Conservation (phyloP, 2,888 invertebrate species). For the Pemphredon lugubris region DNA sequence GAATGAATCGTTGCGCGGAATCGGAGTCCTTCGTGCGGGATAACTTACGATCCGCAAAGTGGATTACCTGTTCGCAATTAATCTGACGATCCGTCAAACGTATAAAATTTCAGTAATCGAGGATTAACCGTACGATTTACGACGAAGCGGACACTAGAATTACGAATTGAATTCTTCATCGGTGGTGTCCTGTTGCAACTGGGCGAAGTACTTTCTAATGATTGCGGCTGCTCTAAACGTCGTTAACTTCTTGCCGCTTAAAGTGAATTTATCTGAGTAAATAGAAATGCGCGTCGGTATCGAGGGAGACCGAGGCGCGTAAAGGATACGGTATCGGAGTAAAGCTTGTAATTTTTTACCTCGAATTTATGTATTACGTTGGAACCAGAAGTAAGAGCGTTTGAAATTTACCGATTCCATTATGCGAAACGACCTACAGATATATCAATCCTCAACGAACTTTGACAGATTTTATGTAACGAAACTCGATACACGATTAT, state of each 20-base stretch:
- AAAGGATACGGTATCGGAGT: too few species aligned
- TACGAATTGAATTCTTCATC: conserved; percentile 26
- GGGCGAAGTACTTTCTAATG: conserved; percentile 48
- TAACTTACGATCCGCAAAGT: conserved; percentile 3
- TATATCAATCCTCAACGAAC: too few species aligned
- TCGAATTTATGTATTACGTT: too few species aligned
- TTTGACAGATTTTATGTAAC: too few species aligned
- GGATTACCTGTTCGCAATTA: background rate
- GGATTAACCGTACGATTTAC: conserved; percentile 22
- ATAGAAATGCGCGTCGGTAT: conserved; percentile 5
- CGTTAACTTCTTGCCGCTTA: conserved; percentile 20
- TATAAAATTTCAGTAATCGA: background rate
- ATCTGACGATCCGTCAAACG: background rate
- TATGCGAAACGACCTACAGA: too few species aligned
- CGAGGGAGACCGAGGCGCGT: too few species aligned
- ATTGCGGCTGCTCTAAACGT: conserved; percentile 15
- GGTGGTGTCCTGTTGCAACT: conserved; percentile 33
- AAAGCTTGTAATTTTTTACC: too few species aligned
- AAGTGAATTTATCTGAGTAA: conserved; percentile 8
- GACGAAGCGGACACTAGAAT: background rate
- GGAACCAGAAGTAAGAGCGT: too few species aligned
- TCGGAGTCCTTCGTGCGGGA: conserved; percentile 6
- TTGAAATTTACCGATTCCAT: too few species aligned
- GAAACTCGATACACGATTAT: too few species aligned
- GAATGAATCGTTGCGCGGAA: background rate